Evolutionary conservation across 2,113 vertebrate species (phyloP).

Genomic region (Noctilio leporinus): DNA sequence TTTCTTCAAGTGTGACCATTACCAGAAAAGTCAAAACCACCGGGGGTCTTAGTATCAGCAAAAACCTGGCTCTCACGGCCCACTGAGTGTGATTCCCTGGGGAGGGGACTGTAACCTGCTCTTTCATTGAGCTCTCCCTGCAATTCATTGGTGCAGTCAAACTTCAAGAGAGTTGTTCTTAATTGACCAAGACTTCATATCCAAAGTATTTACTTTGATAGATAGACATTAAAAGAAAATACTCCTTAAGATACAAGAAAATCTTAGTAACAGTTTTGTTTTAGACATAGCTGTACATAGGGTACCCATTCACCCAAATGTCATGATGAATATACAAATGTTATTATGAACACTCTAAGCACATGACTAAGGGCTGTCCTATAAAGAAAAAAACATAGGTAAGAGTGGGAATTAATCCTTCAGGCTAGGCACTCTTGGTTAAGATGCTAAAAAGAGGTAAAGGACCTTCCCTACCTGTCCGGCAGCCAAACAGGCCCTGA

Average conservation of each 20-base stretch:
- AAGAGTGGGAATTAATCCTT: background rate
- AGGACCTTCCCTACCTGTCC: background rate
- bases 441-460: background rate
- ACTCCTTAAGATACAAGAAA: background rate
- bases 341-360: background rate
- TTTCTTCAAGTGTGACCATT: background rate
- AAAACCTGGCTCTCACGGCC: background rate
- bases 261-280: background rate
- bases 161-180: background rate
- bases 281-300: background rate
- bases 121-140: background rate
- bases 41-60: background rate
- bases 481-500: background rate
- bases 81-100: background rate
- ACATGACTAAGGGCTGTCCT: background rate
- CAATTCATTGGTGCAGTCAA: background rate
- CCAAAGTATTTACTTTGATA: background rate
- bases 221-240: background rate
- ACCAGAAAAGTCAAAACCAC: background rate
- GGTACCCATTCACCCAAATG: background rate
- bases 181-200: background rate
- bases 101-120: background rate
- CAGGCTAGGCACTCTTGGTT: background rate
- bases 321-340: background rate
- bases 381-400: background rate